phyloP scores from a whole-genome alignment of 2,113 vertebrate species.

The Ammospiza caudacuta region DNA sequence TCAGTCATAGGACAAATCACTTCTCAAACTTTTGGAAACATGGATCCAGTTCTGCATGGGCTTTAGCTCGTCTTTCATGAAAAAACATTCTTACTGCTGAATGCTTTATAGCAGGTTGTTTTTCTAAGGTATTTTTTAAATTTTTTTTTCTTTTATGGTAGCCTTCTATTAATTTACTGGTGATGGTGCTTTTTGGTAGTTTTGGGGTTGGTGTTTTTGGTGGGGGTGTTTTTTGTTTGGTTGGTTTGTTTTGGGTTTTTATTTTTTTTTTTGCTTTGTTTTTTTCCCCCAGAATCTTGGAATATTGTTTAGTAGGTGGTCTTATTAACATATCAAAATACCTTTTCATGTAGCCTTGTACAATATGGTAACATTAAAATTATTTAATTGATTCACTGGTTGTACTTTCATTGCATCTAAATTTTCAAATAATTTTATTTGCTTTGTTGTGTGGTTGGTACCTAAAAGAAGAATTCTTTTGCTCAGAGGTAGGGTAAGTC shows the following conservation, averaged over 20 bases:
- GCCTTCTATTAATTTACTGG: accelerated
- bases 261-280: background rate
- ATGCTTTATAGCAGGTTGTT: background rate
- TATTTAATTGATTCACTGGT: background rate
- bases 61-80: background rate
- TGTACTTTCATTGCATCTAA: background rate
- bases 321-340: background rate
- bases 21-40: background rate
- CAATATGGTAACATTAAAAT: background rate
- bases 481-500: background rate
- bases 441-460: background rate
- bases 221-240: accelerated
- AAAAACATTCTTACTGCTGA: background rate
- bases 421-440: background rate
- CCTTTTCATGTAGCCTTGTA: background rate
- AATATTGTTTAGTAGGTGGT: background rate
- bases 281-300: background rate
- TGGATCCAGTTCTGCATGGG: background rate
- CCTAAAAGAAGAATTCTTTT: background rate
- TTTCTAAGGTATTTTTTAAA: background rate
- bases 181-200: accelerated
- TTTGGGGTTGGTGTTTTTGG: background rate
- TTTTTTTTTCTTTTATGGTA: background rate
- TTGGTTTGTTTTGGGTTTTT: background rate
- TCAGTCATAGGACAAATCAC: background rate